Base-by-base conservation (phyloP, 2,113 vertebrate species). In the Chloropsis hardwickii region DNA sequence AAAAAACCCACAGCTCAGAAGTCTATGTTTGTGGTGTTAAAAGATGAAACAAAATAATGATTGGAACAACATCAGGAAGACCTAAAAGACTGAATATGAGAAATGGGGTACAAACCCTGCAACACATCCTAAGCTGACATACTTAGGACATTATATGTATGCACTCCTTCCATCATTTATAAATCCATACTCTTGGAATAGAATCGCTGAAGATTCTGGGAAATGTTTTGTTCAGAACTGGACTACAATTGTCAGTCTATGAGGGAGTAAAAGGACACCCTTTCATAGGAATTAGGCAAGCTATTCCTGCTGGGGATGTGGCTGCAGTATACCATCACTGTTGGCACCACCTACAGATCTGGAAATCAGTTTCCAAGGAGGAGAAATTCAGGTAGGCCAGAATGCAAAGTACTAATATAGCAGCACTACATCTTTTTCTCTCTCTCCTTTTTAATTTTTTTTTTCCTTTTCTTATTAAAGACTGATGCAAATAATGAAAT, bases 381-480 rank as follows among this genome's bases (percentile, higher is more conserved):
- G 6, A 73, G 2, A 11, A 90, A 82, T 29, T 76, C 48, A 76
- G 11, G 5, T n/a, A 86, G 20, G 9, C 5, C 54, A 88, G 54
- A 83, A 69, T 28, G 22, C 33, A 64, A 71, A 70, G 10, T 8
- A 79, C 39, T 51, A 42, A 74, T 12, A 67, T 0, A 60, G 6
- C 11, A 65, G 18, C 23, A 47, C 12, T 31, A 22, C 2, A 57
- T 9, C 17, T 44, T 45, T n/a, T 62, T 37, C 15, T 35, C 4
- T 19, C 12, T 69, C 5, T 19, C 14, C 1, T 5, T 22, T 45
- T 19, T 21, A 2, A 11, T 1, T 17, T 20, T 27, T 19, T 11
- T 13, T 18, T 20, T 20, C 21, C 1, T 1, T 39, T 56, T 28
- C 37, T 76, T 51, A 3, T 42, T 29, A 21, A 27, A 20, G 5